Conservation (phyloP, 2,113 vertebrate genomes). For the Tonatia bakeri region DNA sequence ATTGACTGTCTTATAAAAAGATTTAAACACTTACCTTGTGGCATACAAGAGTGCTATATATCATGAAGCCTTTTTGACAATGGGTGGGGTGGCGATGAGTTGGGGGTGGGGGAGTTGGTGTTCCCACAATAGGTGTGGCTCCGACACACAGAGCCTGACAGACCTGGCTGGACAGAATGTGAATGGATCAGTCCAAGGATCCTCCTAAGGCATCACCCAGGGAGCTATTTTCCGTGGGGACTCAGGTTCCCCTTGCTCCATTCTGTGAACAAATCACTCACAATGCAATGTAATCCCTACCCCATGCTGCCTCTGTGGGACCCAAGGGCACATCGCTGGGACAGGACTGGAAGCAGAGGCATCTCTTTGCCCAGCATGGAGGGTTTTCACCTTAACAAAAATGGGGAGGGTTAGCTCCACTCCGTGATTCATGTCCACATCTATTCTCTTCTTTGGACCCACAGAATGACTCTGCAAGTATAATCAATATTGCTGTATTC, state of each 20-base stretch:
- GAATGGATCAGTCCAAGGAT: not conserved
- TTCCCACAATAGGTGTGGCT: not conserved
- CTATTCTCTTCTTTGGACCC: not conserved
- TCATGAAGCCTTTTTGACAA: constrained; percentile 72
- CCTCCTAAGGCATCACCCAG: not conserved
- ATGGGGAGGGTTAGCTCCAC: not conserved
- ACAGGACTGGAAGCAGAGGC: not conserved
- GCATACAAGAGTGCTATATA: constrained; percentile 65
- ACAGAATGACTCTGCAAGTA: not conserved
- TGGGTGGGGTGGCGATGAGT: constrained; percentile 14
- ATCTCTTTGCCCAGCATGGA: not conserved
- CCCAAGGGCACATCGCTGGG: not conserved
- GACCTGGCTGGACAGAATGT: not conserved
- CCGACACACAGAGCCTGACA: not conserved
- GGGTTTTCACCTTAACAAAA: not conserved
- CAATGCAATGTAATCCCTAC: not conserved
- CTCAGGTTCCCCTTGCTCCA: not conserved
- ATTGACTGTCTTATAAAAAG: constrained; percentile 80
- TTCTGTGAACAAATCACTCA: not conserved
- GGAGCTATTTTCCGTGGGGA: not conserved
- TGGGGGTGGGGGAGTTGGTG: not conserved
- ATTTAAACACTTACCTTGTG: constrained; percentile 77
- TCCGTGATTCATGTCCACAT: accelerated
- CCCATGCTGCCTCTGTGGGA: not conserved
- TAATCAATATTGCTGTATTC: not conserved